phyloP scores from a whole-genome alignment of 2,888 invertebrate genomes.

The Agrotis exclamationis region DNA sequence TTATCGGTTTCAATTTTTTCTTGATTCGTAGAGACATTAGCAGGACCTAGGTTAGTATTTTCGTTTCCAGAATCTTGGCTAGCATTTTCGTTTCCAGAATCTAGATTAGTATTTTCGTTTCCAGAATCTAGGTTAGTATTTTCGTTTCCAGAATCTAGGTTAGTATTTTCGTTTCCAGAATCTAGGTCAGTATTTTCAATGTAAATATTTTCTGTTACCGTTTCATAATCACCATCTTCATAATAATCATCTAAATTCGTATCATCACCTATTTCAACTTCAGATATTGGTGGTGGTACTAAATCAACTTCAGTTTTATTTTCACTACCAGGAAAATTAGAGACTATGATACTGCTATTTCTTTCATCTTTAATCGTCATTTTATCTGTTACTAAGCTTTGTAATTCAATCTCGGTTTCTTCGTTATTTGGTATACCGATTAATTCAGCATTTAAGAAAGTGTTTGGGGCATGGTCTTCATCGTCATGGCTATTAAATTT shows the following conservation, averaged over 20 bases:
- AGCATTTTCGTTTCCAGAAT: too few relatives aligned
- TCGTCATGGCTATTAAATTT: slow-evolving; percentile 11
- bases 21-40: neutral
- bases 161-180: too few relatives aligned
- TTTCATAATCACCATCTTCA: neutral
- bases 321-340: neutral
- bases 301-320: slow-evolving; percentile 38
- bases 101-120: too few relatives aligned
- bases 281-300: too few relatives aligned
- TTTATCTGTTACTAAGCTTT: neutral
- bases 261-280: slow-evolving; percentile 45
- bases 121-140: too few relatives aligned
- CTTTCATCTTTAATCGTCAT: slow-evolving; percentile 24
- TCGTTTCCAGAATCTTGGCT: too few relatives aligned
- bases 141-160: too few relatives aligned
- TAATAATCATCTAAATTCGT: slow-evolving; percentile 68
- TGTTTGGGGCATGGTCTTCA: slow-evolving; percentile 61
- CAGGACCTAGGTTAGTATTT: too few relatives aligned
- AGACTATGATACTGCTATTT: slow-evolving; percentile 59
- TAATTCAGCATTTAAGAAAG: slow-evolving; percentile 51
- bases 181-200: too few relatives aligned
- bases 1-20: neutral
- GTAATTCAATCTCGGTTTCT: slow-evolving; percentile 22
- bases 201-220: too few relatives aligned
- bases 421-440: slow-evolving; percentile 19